Percentiles rank a stretch among this genome's conserved stretches.
Evolutionary conservation across 2,888 invertebrate genomes (phyloP).

Genomic region (Strigamia transsilvanica): DNA sequence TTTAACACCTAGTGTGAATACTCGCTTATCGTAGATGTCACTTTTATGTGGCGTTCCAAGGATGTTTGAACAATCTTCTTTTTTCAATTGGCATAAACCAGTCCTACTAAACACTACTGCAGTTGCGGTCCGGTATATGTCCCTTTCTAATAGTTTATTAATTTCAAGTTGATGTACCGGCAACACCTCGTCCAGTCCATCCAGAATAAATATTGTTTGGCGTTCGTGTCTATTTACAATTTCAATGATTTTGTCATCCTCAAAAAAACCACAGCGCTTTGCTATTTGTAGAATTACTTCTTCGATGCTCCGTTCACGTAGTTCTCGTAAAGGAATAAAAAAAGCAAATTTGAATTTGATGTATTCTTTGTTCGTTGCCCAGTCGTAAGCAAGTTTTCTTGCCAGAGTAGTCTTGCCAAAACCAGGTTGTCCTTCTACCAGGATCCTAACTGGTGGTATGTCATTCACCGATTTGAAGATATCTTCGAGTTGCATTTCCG

Average conservation of each 20-base stretch:
- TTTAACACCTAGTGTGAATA: not conserved
- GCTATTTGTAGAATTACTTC: not conserved
- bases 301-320: not conserved
- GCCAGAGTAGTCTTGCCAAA: too few relatives aligned
- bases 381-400: too few relatives aligned
- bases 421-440: too few relatives aligned
- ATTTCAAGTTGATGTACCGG: not conserved
- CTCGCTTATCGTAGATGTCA: not conserved
- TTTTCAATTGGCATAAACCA: not conserved
- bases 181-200: not conserved
- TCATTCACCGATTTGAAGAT: too few relatives aligned
- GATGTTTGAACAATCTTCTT: not conserved
- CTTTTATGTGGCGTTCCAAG: not conserved
- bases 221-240: not conserved
- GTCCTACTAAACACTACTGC: not conserved
- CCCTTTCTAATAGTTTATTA: not conserved
- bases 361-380: slow-evolving; percentile 60
- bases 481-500: too few relatives aligned
- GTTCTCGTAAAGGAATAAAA: not conserved
- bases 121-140: not conserved
- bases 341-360: slow-evolving; percentile 69
- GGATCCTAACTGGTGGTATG: too few relatives aligned
- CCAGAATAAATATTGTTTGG: not conserved
- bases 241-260: not conserved
- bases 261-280: not conserved